Evolutionary conservation across 2,888 invertebrate genomes (phyloP).

Genomic region (Carterocephalus palaemon): DNA sequence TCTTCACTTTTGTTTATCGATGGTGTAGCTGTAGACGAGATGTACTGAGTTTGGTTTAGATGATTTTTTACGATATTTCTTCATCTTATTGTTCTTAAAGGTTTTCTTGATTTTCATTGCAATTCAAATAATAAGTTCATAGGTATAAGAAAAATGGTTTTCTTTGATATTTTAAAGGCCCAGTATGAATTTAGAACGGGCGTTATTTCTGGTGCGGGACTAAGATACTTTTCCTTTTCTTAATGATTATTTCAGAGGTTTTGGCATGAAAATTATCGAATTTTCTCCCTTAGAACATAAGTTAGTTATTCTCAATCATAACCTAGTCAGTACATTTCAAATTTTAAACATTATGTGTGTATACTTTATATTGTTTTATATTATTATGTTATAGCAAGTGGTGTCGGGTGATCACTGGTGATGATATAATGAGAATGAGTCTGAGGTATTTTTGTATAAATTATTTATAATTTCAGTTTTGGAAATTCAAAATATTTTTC

Average conservation of each 20-base stretch:
- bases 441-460: slow-evolving; percentile 78
- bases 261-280: too few relatives aligned
- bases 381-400: slow-evolving; percentile 63
- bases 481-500: slow-evolving; percentile 33
- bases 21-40: not conserved
- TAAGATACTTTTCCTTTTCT: too few relatives aligned
- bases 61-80: not conserved
- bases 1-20: slow-evolving; percentile 27
- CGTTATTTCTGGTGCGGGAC: too few relatives aligned
- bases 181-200: too few relatives aligned
- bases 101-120: not conserved
- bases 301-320: too few relatives aligned
- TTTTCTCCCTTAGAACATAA: too few relatives aligned
- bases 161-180: too few relatives aligned
- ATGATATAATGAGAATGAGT: slow-evolving; percentile 88
- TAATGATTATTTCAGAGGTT: too few relatives aligned
- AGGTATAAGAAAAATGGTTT: too few relatives aligned
- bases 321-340: slow-evolving; percentile 30
- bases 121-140: too few relatives aligned
- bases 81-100: not conserved
- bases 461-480: slow-evolving; percentile 32
- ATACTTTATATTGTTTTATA: slow-evolving; percentile 30
- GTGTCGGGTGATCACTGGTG: slow-evolving; percentile 82
- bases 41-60: slow-evolving; percentile 9
- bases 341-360: slow-evolving; percentile 38